Base-by-base conservation (phyloP, 2,113 vertebrate species). In the Oryzias celebensis region DNA sequence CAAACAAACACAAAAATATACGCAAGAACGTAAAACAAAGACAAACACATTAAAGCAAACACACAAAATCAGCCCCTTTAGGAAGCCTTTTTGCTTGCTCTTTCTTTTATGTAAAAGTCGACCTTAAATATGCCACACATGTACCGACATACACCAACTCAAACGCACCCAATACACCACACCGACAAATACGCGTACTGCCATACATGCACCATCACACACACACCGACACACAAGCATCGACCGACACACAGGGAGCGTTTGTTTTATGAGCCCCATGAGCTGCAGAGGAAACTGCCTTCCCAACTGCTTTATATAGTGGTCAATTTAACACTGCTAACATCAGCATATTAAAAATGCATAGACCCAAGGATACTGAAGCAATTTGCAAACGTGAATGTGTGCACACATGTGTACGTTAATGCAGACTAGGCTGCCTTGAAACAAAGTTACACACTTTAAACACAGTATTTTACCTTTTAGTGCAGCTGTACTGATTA, bases 341-440 rank as follows among this genome's bases (percentile, higher is more conserved):
- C 82, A 76, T 85, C 86, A 82, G 80, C 84, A 75, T 58, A 82
- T 85, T 86, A 84, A 85, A 85, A 86, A 86, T 81, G 65, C 80
- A 86, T 73, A 73, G 1, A 46, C 31, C 56, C 62, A 57, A 84
- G 81, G 69, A 77, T 46, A 47, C 65, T 22, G 17, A 45, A 69
- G 61, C 48, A n/a, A 23, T 65, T 52, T 20, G 58, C 20, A 18
- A 31, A 54, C 26, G 54, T 65, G 56, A 45, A 36, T 48, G 50
- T 36, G 54, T 28, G 58, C 60, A 43, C 7, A 15, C 5, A 45
- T 28, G 44, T 57, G n/a, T 47, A 8, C 2, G 17, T 60, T 71
- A 73, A 73, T 31, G 66, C 49, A 55, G 59, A 52, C 58, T 31
- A 26, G 16, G 49, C 53, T 50, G 52, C 58, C 64, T 59, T 23